These are phyloP conservation scores for Campylomormyrus numenius DNA, from an alignment of 2,113 vertebrate species.

Conservation along the genomic window DNA sequence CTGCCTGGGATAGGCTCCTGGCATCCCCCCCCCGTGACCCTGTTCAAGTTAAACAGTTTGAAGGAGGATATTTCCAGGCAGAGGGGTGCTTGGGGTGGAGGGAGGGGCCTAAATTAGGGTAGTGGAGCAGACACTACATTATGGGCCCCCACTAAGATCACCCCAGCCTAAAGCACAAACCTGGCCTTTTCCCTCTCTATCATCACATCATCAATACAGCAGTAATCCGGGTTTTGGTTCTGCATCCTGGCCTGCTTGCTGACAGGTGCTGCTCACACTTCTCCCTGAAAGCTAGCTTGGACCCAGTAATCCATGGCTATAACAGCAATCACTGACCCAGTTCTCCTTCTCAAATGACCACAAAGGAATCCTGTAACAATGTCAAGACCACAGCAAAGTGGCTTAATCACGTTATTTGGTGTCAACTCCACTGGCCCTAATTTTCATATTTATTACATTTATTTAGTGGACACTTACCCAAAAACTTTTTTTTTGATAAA, in stretches of 20 bases:
- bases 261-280: not conserved
- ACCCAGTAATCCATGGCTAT: not conserved
- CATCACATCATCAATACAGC: not conserved
- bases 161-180: not conserved
- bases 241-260: not conserved
- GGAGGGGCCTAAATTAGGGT: not conserved
- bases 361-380: not conserved
- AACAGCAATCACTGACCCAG: not conserved
- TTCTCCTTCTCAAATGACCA: not conserved
- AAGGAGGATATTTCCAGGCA: not conserved
- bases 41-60: not conserved
- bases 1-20: not conserved
- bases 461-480: not conserved
- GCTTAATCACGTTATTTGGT: not conserved
- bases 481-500: not conserved
- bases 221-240: not conserved
- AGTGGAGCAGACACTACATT: not conserved
- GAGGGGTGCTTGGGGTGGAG: not conserved
- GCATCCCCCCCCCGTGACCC: not conserved
- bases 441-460: not conserved
- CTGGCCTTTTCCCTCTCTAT: not conserved
- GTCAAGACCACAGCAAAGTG: not conserved
- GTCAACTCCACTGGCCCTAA: not conserved
- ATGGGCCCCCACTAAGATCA: not conserved
- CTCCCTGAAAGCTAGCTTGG: not conserved